Evolutionary conservation across 2,797 vertebrate species (phyloP).

Genomic region (Chelmon rostratus): DNA sequence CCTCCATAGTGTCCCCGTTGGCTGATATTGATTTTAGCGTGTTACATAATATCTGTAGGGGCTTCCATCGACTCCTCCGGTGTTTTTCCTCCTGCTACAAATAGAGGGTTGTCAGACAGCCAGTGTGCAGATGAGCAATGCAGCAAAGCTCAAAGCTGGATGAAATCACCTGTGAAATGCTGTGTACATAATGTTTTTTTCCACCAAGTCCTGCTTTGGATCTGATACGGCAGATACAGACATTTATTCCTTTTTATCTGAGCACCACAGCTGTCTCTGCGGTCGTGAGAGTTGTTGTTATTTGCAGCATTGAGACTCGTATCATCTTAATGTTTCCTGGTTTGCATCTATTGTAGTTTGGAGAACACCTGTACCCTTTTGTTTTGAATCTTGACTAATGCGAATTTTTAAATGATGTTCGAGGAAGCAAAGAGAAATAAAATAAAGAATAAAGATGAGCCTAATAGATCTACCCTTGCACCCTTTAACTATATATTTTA

Average conservation of each 20-base stretch:
- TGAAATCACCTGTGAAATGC: slow-evolving; percentile 70
- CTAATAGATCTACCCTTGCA: slow-evolving; percentile 1
- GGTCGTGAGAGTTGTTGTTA: slow-evolving; percentile 27
- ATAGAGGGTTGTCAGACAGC: slow-evolving; percentile 70
- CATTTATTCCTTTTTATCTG: slow-evolving; percentile 58
- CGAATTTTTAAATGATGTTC: neutral
- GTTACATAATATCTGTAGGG: slow-evolving; percentile 76
- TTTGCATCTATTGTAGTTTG: slow-evolving; percentile 27
- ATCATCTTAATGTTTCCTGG: slow-evolving; percentile 30
- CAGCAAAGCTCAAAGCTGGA: slow-evolving; percentile 57
- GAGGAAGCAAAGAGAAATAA: neutral
- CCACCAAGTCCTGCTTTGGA: slow-evolving; percentile 39
- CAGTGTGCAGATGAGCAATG: slow-evolving; percentile 60
- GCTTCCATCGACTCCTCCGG: slow-evolving; percentile 61
- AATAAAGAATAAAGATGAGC: neutral
- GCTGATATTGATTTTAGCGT: slow-evolving; percentile 63
- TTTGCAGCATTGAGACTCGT: slow-evolving; percentile 22
- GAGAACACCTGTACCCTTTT: slow-evolving; percentile 1
- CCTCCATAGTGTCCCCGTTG: slow-evolving; percentile 34
- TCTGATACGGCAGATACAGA: slow-evolving; percentile 58
- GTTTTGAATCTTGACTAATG: slow-evolving; percentile 8
- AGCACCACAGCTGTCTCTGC: slow-evolving; percentile 36
- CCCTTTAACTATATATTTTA: neutral
- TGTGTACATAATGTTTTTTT: slow-evolving; percentile 35
- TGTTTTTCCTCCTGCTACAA: slow-evolving; percentile 68